Conservation (phyloP, 2,888 invertebrate genomes). For the Charanyca ferruginea region DNA sequence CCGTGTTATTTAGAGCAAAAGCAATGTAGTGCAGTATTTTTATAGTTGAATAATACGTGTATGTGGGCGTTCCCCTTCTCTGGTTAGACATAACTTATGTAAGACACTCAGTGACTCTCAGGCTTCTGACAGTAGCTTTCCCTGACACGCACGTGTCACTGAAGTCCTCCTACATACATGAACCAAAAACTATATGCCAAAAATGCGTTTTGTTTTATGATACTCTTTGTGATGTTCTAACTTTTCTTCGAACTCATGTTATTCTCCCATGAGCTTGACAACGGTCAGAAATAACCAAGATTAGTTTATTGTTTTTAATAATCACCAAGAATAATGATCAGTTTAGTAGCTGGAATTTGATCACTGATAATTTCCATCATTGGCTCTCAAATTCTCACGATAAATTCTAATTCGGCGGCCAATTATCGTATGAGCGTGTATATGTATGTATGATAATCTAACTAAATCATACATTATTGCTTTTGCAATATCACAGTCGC, state of each 20-base stretch:
- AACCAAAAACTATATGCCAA: slow-evolving; percentile 8
- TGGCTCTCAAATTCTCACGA: slow-evolving; percentile 14
- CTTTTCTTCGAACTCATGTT: not conserved
- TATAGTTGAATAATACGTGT: not conserved
- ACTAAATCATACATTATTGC: slow-evolving; percentile 53
- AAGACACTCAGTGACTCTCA: not conserved
- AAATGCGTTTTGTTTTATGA: slow-evolving; percentile 10
- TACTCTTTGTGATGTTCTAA: not conserved
- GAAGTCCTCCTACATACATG: slow-evolving; percentile 15
- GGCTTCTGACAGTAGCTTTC: slow-evolving; percentile 7
- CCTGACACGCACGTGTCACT: slow-evolving; percentile 7
- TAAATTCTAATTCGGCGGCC: slow-evolving; percentile 39
- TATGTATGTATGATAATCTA: slow-evolving; percentile 40
- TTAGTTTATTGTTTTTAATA: no score
- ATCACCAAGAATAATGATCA: not conserved
- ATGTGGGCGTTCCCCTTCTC: not conserved
- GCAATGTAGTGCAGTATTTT: not conserved
- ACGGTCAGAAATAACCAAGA: not conserved
- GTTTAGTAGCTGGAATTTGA: not conserved
- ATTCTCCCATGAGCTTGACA: not conserved
- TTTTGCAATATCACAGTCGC: slow-evolving; percentile 38
- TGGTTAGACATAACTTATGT: slow-evolving; percentile 6
- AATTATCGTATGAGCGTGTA: slow-evolving; percentile 38
- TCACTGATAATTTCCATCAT: slow-evolving; percentile 15
- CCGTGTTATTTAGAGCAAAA: slow-evolving; percentile 12